Base-by-base conservation (phyloP, 2,888 invertebrate genomes). In the Lasioglossum figueresi region DNA sequence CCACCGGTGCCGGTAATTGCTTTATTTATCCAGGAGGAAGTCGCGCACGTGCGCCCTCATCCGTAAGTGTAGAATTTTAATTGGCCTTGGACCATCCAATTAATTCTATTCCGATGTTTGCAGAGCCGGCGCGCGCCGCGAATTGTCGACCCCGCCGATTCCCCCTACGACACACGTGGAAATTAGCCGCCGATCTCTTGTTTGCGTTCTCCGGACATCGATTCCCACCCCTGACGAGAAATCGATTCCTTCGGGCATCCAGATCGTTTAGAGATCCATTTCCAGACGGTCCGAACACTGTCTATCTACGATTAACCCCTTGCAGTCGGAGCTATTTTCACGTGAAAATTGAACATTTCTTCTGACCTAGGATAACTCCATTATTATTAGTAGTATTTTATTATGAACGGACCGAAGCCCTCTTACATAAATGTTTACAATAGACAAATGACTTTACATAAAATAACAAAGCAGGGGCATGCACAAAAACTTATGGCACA, bases 31-130 rank as follows among this genome's bases (percentile, higher is more conserved):
- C 70, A 10, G 34, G 43, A 37, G 70, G 71, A 82, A 79, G 73
- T 78, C 71, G 52, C 78, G 52, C 70, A 52, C 77, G 63, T 43
- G 74, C 45, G 56, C 59, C 45, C 45, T 76, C 79, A 56, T 16
- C 68, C 74, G 75, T 79, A 83, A 80, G 74, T 85, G 80, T 73
- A 73, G 84, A 85, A 88, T 89, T 89, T 89, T 89, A 90, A 90
- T 88, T 88, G 88, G 85, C 80, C 45, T 66, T 79, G 80, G 80
- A 59, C 68, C 84, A 37, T 87, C 82, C 88, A 86, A 88, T 89
- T 88, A 88, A 87, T 87, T 85, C 76, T n/a, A 72, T 82, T 66
- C 74, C 76, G 56, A 85, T 77, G 81, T 84, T 77, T 79, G 52
- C 68, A 34, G 66, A 66, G 56, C 45, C 66, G 74, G 78, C 87